Base-by-base conservation (phyloP, 2,888 invertebrate species). In the Cotesia congregata region DNA sequence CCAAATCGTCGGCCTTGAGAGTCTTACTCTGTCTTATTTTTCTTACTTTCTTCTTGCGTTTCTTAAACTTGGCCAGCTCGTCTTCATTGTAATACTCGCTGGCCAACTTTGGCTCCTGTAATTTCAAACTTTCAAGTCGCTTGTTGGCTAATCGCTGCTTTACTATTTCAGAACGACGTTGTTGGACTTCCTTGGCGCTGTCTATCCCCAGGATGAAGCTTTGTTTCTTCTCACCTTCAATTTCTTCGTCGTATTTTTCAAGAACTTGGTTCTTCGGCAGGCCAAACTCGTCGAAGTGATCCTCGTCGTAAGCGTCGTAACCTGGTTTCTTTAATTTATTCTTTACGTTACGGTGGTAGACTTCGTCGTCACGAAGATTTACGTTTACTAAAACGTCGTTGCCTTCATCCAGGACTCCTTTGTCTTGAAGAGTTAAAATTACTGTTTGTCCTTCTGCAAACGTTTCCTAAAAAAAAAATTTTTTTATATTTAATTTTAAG, bases 161-260 rank as follows among this genome's bases (percentile, higher is more conserved):
- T 0, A 89, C 83, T 5, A 85, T 81, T 70, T 88, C 84, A 85
- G 91, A 83, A 86, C 89, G 90, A 84, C 90, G 90, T 62, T 91
- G 90, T 83, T 92, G 92, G 15, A 92, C 90, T 80, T 93, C 92
- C 59, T 92, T 85, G 0, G 91, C 91, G 73, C 91, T 90, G 77
- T 93, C 92, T 83, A 93, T 91, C 39, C 97, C 98, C 79, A 98
- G 93, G 74, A 93, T 90, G 90, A 98, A 98, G 75, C 91, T 92
- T 38, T 92, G 91, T 82, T 91, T 92, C 82, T 93, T 93, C 74
- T 91, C 92, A 0, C 94, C 95, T 73, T 94, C 94, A 76, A 98
- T 94, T 90, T 98, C 98, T 86, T 98, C 98, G 88, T 99, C 98
- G 88, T 99, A 99, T 91, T 99, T 98, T 83, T 94, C 91, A 38